These are phyloP conservation scores for Chalcosyrphus nemorum DNA, from an alignment of 2,888 invertebrate genomes.

Conservation along the genomic window DNA sequence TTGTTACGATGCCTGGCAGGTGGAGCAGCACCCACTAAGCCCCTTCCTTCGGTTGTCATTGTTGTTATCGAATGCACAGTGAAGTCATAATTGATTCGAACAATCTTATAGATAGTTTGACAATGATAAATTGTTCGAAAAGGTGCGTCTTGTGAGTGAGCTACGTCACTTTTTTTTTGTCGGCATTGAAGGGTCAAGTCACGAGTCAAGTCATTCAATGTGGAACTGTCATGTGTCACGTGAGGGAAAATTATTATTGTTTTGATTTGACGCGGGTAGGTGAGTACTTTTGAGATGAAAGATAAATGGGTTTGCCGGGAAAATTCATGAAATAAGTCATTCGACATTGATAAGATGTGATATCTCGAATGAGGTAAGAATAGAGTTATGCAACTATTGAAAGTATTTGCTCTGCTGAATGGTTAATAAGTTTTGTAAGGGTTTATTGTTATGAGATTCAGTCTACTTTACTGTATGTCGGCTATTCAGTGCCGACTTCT, in stretches of 20 bases:
- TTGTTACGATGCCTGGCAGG: background rate
- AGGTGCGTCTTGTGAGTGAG: conserved; percentile 44
- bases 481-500: too few relatives aligned
- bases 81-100: conserved; percentile 17
- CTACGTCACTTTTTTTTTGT: conserved; percentile 23
- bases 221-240: conserved; percentile 29
- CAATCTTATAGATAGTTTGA: background rate
- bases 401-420: background rate
- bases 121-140: conserved; percentile 35
- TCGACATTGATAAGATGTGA: conserved; percentile 24
- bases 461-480: too few relatives aligned
- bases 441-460: too few relatives aligned
- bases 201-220: conserved; percentile 30
- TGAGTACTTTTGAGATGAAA: conserved; percentile 16
- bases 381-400: background rate
- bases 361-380: conserved; percentile 9
- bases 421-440: background rate
- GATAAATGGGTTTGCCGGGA: conserved; percentile 1
- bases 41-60: too few relatives aligned
- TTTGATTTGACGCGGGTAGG: background rate
- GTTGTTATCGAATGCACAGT: background rate
- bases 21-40: too few relatives aligned
- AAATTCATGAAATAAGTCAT: conserved; percentile 1
- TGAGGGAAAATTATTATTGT: conserved; percentile 28
- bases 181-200: conserved; percentile 60